These are phyloP conservation scores for Psammodynastes pulverulentus DNA, from an alignment of 2,113 vertebrate genomes.

Conservation along the genomic window DNA sequence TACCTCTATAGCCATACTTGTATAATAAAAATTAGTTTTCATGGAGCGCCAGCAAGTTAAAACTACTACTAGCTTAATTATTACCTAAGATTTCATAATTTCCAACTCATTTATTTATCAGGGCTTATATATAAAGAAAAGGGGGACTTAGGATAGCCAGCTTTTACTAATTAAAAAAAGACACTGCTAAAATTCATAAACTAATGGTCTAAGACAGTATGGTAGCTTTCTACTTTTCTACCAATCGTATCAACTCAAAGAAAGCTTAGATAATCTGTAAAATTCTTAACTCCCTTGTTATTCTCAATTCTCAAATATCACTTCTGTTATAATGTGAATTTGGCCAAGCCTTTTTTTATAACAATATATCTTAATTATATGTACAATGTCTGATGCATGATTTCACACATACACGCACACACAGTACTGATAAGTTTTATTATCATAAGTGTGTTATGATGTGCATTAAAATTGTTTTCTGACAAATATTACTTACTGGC, in stretches of 20 bases:
- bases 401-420: not conserved
- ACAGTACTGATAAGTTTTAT: not conserved
- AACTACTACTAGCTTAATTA: not conserved
- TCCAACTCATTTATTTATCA: not conserved
- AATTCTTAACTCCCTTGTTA: not conserved
- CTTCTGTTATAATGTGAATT: not conserved
- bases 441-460: not conserved
- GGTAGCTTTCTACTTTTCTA: not conserved
- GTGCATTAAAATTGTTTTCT: not conserved
- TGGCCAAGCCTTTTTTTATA: not conserved
- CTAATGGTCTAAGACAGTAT: not conserved
- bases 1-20: not conserved
- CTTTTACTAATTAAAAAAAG: not conserved
- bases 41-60: not conserved
- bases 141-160: not conserved
- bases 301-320: not conserved
- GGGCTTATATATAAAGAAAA: not conserved
- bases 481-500: not conserved
- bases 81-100: not conserved
- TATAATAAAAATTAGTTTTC: not conserved
- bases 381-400: not conserved
- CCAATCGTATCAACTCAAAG: not conserved
- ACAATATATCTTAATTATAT: not conserved
- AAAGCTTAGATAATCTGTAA: not conserved
- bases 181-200: not conserved